A percentile compares a stretch with the other conserved stretches of the same genome.
Evolutionary conservation across 2,113 vertebrate species (phyloP).

Genomic region (Heteronetta atricapilla): DNA sequence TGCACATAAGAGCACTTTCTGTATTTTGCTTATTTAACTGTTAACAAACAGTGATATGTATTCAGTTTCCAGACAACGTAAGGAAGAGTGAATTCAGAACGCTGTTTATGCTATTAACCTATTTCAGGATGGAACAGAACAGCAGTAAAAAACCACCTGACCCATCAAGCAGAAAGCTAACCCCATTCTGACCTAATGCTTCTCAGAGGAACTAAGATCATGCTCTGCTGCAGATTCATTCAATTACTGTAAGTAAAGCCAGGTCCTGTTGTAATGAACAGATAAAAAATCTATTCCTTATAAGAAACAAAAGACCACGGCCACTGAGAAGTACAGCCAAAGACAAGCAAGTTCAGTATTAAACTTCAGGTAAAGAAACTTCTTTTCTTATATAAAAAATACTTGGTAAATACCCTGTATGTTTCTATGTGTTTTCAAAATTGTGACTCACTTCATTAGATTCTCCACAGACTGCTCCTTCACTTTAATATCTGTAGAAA

Average conservation of each 20-base stretch:
- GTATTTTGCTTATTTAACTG: neutral
- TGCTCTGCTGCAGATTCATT: neutral
- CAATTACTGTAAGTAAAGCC: neutral
- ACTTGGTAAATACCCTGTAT: neutral
- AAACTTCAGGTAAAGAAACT: neutral
- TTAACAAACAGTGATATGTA: neutral
- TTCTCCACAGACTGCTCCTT: constrained; percentile 97
- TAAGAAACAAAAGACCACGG: neutral
- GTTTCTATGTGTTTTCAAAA: neutral
- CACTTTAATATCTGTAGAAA: constrained; percentile 90
- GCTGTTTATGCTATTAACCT: neutral
- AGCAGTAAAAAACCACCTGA: neutral
- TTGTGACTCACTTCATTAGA: constrained; percentile 88
- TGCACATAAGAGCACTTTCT: neutral
- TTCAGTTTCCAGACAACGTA: neutral
- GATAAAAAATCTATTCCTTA: neutral
- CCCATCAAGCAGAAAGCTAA: neutral
- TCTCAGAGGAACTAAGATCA: neutral
- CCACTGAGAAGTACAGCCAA: neutral
- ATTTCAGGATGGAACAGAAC: neutral
- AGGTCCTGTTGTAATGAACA: neutral
- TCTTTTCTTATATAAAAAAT: neutral
- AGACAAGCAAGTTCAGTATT: neutral
- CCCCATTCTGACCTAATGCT: neutral
- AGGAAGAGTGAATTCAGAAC: neutral